These are phyloP conservation scores for Salvator merianae DNA, from an alignment of 2,113 vertebrate species.

Conservation along the genomic window DNA sequence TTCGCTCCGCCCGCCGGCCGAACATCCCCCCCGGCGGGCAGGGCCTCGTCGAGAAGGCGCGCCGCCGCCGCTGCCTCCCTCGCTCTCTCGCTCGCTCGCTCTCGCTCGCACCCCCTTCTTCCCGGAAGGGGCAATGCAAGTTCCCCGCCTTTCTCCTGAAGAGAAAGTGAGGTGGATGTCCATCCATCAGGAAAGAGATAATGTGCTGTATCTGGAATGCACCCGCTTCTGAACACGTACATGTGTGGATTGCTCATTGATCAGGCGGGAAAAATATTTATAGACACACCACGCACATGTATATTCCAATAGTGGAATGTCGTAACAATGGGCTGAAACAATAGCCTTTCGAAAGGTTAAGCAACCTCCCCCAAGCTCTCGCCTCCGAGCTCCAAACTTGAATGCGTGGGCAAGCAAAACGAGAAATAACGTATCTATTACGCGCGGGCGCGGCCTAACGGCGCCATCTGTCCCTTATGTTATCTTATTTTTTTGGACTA, in stretches of 20 bases:
- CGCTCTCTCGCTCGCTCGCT: no score
- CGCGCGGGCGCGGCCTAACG: not conserved
- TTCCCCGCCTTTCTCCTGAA: not conserved
- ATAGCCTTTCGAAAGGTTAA: not conserved
- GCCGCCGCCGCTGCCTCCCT: no score
- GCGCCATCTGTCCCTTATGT: not conserved
- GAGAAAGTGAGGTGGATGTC: not conserved
- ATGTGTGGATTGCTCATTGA: not conserved
- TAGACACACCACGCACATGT: no score
- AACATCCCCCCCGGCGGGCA: constrained; percentile 13
- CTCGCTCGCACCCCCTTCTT: not conserved
- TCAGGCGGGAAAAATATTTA: no score
- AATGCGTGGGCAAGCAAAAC: not conserved
- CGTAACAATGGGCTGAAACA: not conserved
- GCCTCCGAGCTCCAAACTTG: no score
- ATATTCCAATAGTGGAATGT: no score
- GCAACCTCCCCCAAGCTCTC: not conserved
- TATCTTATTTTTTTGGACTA: no score
- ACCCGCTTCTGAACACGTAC: not conserved
- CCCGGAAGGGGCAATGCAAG: not conserved
- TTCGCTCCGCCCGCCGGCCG: constrained; percentile 11
- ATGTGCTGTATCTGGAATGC: not conserved
- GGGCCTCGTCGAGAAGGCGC: not conserved
- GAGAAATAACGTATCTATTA: not conserved
- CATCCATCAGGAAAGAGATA: not conserved